A percentile compares a stretch with the other conserved stretches of the same genome.
These are phyloP conservation scores for Salmo trutta DNA, from an alignment of 2,797 vertebrate genomes.

Conservation along the genomic window DNA sequence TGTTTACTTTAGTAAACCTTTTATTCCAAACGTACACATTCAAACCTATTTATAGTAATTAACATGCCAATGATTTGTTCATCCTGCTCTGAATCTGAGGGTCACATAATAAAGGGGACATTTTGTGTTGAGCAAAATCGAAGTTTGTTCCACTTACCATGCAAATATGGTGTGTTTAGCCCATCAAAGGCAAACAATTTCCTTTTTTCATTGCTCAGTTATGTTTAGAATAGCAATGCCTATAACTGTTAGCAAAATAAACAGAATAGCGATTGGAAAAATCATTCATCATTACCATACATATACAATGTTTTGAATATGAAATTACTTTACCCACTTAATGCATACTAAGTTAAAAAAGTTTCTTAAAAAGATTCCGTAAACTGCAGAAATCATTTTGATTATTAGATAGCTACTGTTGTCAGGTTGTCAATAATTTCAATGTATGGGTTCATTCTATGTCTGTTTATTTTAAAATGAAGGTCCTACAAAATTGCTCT, in stretches of 20 bases:
- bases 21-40: slow-evolving; percentile 26
- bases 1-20: slow-evolving; percentile 5
- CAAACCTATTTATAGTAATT: slow-evolving; percentile 28
- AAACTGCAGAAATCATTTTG: no score
- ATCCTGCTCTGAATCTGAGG: slow-evolving; percentile 32
- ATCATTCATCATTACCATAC: background rate
- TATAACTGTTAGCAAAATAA: background rate
- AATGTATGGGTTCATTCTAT: no score
- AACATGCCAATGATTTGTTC: slow-evolving; percentile 41
- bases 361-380: background rate
- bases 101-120: slow-evolving; percentile 17
- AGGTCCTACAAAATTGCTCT: slow-evolving; percentile 5
- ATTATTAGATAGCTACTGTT: no score
- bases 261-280: background rate
- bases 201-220: background rate
- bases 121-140: slow-evolving; percentile 15
- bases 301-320: background rate
- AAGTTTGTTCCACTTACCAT: slow-evolving; percentile 12
- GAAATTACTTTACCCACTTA: background rate
- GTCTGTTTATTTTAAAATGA: no score
- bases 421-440: no score
- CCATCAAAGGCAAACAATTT: slow-evolving; percentile 23
- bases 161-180: slow-evolving; percentile 28
- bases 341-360: background rate
- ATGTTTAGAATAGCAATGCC: background rate